A percentile compares a stretch with the other conserved stretches of the same genome.
phyloP scores from a whole-genome alignment of 1,140 invertebrate species.

The Microvelia longipes region DNA sequence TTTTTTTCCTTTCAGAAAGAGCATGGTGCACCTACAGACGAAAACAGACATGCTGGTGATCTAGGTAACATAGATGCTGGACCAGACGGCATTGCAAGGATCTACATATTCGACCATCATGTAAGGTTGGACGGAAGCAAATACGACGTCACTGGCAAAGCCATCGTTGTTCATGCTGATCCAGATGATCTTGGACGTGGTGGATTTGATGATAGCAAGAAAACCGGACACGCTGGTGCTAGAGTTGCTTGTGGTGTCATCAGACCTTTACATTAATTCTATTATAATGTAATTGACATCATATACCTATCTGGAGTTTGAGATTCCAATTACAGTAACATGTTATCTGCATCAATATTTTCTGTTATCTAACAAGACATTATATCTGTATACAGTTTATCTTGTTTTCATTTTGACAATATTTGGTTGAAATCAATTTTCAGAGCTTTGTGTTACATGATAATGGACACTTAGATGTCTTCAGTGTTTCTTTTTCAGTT shows the following conservation, averaged over 20 bases:
- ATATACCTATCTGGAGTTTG: too few species aligned
- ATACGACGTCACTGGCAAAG: constrained; percentile 66
- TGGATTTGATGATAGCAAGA: constrained; percentile 82
- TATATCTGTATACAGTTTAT: too few species aligned
- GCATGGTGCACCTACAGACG: constrained; percentile 67
- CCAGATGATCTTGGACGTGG: constrained; percentile 88
- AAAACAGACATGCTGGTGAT: constrained; percentile 73
- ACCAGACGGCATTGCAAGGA: constrained; percentile 51
- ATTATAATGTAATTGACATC: constrained; percentile 65
- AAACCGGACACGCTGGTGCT: constrained; percentile 92
- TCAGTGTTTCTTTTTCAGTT: too few species aligned
- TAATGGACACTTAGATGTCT: too few species aligned
- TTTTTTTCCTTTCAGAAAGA: constrained; percentile 27
- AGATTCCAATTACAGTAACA: too few species aligned
- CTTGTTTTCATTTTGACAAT: too few species aligned
- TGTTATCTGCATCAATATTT: too few species aligned
- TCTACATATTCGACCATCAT: constrained; percentile 59
- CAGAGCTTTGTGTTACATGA: too few species aligned
- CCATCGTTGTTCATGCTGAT: constrained; percentile 82
- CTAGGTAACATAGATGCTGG: constrained; percentile 74
- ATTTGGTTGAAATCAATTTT: too few species aligned
- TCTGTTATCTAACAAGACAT: too few species aligned
- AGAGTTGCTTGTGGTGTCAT: constrained; percentile 95
- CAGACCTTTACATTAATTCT: too few species aligned
- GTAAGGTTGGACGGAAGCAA: constrained; percentile 47